Evolutionary conservation across 2,888 invertebrate genomes (phyloP), one percentile per base, ranked within the genome.

Genomic region (Heteropelma amictum): DNA sequence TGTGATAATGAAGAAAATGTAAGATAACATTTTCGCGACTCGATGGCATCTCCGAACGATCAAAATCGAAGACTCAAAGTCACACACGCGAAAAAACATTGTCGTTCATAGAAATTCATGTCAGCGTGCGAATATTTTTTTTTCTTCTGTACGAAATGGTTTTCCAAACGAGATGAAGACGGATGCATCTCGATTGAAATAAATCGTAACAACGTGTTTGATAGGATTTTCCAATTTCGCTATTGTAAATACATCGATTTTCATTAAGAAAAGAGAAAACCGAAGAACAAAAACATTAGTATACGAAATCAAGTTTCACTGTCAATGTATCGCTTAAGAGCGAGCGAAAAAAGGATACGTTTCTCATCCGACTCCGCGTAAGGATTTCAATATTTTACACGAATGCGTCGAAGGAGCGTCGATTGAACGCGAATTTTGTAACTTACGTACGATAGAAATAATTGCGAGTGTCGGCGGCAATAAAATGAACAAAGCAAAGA

Each of bases 191-290:
- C 12, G 19, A 35, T 12, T 19, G 45, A 14, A 12, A n/a, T 38
- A 6, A 19, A 47, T n/a, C n/a, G 12, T n/a, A 75, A 77, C 65
- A 72, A 67, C 72, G 58, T 79, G 79, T 80, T 78, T 76, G 75
- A 72, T 77, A 81, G 75, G 63, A 74, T 71, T 60, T 77, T 74
- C 71, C 77, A 72, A 67, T 68, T 71, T 71, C 47, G 71, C 51
- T 35, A 56, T 26, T 77, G 77, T 77, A 73, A 74, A 77, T 70
- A 75, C 45, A 33, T 54, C 47, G 30, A 47, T 73, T 68, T 74
- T 74, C 73, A 53, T 64, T 45, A 51, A 54, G 8, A 65, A 63
- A 21, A 21, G 40, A 35, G 21, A 33, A 53, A 23, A 5, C 28
- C 47, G 19, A 35, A 12, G 38, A n/a, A 3, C 7, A n/a, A 26